Conservation (phyloP, 2,888 invertebrate species). For the Oligia latruncula region DNA sequence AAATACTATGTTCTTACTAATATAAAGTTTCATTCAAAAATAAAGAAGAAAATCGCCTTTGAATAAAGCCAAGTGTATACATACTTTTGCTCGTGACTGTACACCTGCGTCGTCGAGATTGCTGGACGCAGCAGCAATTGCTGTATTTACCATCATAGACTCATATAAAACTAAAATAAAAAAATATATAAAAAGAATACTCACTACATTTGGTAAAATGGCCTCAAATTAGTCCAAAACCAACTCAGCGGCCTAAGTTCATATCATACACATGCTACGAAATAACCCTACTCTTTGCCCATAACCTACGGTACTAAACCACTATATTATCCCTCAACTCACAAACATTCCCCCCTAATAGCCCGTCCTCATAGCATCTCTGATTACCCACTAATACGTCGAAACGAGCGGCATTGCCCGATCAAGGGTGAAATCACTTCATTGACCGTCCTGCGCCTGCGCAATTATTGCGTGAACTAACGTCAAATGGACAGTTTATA, state of each 20-base stretch:
- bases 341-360: conserved; percentile 71
- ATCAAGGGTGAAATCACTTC: conserved; percentile 80
- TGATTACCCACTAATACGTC: conserved; percentile 77
- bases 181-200: neutral
- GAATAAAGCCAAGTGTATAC: too few species aligned
- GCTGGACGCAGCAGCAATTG: neutral
- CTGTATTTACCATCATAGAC: neutral
- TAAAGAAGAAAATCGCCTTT: too few species aligned
- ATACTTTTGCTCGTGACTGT: too few species aligned
- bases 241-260: neutral
- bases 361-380: conserved; percentile 68
- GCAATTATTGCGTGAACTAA: conserved; percentile 73
- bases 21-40: too few species aligned
- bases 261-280: neutral
- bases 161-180: neutral
- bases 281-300: conserved; percentile 24
- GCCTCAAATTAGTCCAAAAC: neutral
- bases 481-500: conserved; percentile 69
- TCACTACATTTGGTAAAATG: neutral
- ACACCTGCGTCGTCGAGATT: too few species aligned
- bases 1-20: too few species aligned
- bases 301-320: conserved; percentile 47
- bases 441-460: conserved; percentile 67
- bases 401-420: conserved; percentile 69
- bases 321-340: conserved; percentile 71